Evolutionary conservation across 2,797 vertebrate genomes (phyloP).

Genomic region (Acrossocheilus fasciatus): DNA sequence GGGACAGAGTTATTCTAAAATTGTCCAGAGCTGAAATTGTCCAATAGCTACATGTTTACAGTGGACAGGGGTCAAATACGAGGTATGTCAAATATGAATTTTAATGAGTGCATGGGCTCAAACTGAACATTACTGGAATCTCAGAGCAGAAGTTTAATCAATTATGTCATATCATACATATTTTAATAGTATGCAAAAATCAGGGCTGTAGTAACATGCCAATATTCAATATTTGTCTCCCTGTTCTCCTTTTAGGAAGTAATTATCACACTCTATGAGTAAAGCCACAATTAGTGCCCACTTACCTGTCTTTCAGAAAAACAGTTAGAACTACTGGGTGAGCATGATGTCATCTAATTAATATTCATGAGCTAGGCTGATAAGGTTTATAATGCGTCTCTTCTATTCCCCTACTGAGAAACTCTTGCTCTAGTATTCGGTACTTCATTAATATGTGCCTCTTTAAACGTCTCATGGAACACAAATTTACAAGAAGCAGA

Average conservation of each 20-base stretch:
- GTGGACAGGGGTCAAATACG: constrained; percentile 12
- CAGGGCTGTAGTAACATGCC: neutral
- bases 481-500: neutral
- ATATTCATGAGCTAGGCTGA: constrained; percentile 16
- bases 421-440: neutral
- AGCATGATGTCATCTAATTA: constrained; percentile 4
- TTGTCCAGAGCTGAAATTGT: neutral
- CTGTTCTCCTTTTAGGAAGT: neutral
- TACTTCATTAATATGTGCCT: neutral
- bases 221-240: neutral
- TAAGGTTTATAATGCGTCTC: neutral
- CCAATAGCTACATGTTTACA: neutral
- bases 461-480: neutral
- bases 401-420: neutral
- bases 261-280: neutral
- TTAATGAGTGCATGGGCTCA: neutral
- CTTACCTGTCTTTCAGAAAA: neutral
- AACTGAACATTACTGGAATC: constrained; percentile 42
- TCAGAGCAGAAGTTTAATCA: constrained; percentile 39
- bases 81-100: neutral
- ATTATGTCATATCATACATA: constrained; percentile 13
- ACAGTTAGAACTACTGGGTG: neutral
- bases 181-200: neutral
- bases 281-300: neutral
- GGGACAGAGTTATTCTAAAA: neutral